Evolutionary conservation across 2,113 vertebrate species (phyloP).

Genomic region (Colaptes auratus): DNA sequence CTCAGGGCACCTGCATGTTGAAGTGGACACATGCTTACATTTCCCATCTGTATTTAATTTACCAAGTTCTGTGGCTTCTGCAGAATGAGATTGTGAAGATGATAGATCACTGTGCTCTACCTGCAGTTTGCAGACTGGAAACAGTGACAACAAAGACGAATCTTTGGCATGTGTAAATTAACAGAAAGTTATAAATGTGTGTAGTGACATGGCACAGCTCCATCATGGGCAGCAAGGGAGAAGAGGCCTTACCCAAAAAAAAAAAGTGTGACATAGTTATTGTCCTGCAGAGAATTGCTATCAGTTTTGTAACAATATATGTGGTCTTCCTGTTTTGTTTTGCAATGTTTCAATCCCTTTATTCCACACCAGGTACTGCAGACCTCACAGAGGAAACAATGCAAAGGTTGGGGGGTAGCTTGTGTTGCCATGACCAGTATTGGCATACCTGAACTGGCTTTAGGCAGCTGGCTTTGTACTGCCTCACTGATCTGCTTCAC

Average conservation of each 20-base stretch:
- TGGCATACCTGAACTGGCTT: not conserved
- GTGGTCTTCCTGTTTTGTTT: not conserved
- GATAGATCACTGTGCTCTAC: not conserved
- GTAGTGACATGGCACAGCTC: not conserved
- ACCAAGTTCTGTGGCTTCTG: not conserved
- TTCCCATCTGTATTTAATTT: not conserved
- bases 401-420: not conserved
- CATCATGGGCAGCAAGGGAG: accelerated
- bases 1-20: too few relatives aligned
- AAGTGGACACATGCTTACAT: not conserved
- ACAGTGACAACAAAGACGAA: not conserved
- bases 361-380: not conserved
- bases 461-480: not conserved
- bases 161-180: not conserved
- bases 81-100: not conserved
- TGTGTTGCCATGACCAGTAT: not conserved
- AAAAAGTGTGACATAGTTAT: not conserved
- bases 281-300: not conserved
- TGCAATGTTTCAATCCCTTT: not conserved
- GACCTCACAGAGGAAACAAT: not conserved
- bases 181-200: not conserved
- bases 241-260: not conserved
- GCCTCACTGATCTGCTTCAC: not conserved
- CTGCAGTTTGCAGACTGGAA: not conserved
- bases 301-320: not conserved